These are phyloP conservation scores for Limosa lapponica DNA, from an alignment of 2,797 vertebrate genomes.

Conservation along the genomic window DNA sequence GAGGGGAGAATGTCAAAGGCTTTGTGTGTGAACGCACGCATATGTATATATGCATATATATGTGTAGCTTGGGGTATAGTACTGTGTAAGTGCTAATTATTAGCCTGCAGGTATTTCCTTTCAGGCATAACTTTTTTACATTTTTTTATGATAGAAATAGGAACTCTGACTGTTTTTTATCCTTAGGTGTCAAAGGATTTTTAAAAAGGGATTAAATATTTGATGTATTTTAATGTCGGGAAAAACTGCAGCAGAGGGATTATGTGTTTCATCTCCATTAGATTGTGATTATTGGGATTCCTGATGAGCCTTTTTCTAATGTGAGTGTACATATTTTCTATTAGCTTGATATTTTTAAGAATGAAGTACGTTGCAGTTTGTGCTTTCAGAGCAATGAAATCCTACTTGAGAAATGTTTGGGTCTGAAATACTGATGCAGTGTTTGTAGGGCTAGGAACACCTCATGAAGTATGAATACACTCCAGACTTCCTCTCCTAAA, in stretches of 20 bases:
- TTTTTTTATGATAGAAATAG: neutral
- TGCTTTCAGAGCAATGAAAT: neutral
- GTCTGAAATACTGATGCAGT: neutral
- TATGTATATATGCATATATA: neutral
- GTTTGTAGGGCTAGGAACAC: neutral
- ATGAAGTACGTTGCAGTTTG: neutral
- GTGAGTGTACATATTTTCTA: neutral
- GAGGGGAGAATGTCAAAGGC: neutral
- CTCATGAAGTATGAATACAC: neutral
- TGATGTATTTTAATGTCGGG: neutral
- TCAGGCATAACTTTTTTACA: neutral
- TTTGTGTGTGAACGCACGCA: accelerated
- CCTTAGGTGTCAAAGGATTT: neutral
- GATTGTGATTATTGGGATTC: neutral
- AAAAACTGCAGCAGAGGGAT: neutral
- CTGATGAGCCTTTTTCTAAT: neutral
- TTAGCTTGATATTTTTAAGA: neutral
- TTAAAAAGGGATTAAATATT: neutral
- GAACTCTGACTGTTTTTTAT: neutral
- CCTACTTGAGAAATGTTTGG: neutral
- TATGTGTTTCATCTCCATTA: neutral
- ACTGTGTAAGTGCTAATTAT: neutral
- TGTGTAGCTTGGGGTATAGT: neutral
- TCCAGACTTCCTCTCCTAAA: neutral
- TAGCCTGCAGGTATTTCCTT: neutral